Evolutionary conservation across 2,888 invertebrate genomes (phyloP).

Genomic region (Leucozona laternaria): DNA sequence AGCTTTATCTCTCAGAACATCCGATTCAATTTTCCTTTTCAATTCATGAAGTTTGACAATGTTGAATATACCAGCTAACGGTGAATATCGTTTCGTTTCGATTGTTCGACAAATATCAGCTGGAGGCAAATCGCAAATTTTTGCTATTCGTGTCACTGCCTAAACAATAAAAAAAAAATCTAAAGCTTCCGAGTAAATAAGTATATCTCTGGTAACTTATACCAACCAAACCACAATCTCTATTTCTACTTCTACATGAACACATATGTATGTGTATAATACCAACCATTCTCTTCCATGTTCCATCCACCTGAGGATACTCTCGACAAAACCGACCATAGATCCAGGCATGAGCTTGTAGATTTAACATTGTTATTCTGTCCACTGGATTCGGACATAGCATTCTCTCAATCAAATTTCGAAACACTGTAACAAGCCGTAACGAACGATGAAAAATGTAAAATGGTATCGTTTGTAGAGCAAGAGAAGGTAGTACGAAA

Average conservation of each 20-base stretch:
- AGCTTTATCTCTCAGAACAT: neutral
- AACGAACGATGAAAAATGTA: conserved; percentile 28
- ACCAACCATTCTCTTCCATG: conserved; percentile 71
- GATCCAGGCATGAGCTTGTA: conserved; percentile 77
- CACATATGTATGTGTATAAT: neutral
- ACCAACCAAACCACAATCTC: neutral
- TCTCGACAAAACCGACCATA: conserved; percentile 70
- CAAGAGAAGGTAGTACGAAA: conserved; percentile 14
- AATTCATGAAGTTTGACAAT: conserved; percentile 82
- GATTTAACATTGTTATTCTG: conserved; percentile 75
- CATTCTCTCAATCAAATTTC: conserved; percentile 76
- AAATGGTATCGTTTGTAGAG: neutral
- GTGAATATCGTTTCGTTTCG: conserved; percentile 85
- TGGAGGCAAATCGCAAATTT: conserved; percentile 83
- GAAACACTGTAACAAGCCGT: conserved; percentile 70
- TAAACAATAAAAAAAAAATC: conserved; percentile 31
- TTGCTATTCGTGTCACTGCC: conserved; percentile 83
- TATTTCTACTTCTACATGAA: neutral
- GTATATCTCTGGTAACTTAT: neutral
- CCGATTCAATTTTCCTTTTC: conserved; percentile 32
- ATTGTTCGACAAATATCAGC: conserved; percentile 84
- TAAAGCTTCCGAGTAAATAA: neutral
- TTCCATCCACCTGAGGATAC: conserved; percentile 65
- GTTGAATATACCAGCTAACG: conserved; percentile 87
- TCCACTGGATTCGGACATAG: conserved; percentile 74